Evolutionary conservation across 2,113 vertebrate species (phyloP), one percentile per base, ranked within the genome.

Genomic region (Sturnira hondurensis): DNA sequence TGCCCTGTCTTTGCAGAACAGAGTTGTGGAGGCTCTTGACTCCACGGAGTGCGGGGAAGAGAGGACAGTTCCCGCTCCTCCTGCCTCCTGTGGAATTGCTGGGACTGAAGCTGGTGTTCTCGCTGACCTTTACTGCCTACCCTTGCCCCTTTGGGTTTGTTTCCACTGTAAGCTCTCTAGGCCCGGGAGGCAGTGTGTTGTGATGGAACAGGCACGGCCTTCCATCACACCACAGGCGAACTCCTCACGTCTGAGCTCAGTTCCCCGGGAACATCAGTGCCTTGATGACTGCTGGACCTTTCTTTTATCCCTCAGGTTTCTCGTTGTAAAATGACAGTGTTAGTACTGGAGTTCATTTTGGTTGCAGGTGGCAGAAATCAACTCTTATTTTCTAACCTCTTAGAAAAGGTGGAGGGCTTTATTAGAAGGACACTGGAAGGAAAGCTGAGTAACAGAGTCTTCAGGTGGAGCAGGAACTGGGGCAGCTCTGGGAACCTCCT

Each of bases 11-110:
- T 65, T 86, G 68, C 45, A 17, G 41, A 77, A 52, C 26, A 13
- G 47, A 58, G 77, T 74, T 73, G 11, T n/a, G 0, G 16, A 22
- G 45, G 50, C 50, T 26, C 50, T 54, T 22, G 70, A 41, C 86
- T 56, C 70, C 8, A 16, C 4, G 12, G 24, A 26, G 20, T 63
- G 56, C 13, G 9, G 28, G 16, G 50, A 43, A 74, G 3, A 65
- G 26, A 20, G 0, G 1, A 26, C 22, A 15, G 8, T 14, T 12
- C 47, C 70, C 5, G 9, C 70, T 54, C 24, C 71, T 83, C 45
- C 24, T 20, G 56, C 56, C 0, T 4, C 47, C 15, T 20, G 0
- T 2, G n/a, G 20, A 20, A 28, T 17, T 12, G 20, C 41, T 63
- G 41, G 70, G 12, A 9, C 36, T 17, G 52, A 83, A 28, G 61